These are phyloP conservation scores for Colinus virginianus DNA, from an alignment of 2,113 vertebrate genomes.

Conservation along the genomic window DNA sequence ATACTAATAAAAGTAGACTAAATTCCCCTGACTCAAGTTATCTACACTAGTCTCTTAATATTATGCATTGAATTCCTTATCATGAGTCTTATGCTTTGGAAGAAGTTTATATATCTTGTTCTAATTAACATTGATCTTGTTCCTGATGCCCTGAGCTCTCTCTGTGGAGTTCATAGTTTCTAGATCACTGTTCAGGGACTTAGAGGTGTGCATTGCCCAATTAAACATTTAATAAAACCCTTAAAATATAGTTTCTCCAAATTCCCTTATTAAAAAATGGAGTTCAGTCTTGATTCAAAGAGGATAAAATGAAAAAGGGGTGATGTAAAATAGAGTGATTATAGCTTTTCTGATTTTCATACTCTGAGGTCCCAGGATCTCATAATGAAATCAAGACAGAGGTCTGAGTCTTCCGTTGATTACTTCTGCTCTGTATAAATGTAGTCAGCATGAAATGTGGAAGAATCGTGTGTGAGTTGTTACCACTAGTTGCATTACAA, in stretches of 20 bases:
- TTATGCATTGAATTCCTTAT: slow-evolving; percentile 39
- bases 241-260: slow-evolving; percentile 24
- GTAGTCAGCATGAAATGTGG: background rate
- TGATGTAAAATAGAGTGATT: background rate
- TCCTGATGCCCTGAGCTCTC: slow-evolving; percentile 25
- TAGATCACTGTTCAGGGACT: background rate
- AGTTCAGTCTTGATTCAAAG: background rate
- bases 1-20: background rate
- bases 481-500: background rate
- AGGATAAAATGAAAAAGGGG: background rate
- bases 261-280: background rate
- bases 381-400: background rate
- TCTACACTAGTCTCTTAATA: slow-evolving; percentile 28
- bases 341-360: background rate
- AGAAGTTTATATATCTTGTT: slow-evolving; percentile 32
- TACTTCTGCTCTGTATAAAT: background rate
- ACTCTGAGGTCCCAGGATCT: background rate
- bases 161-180: background rate
- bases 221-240: slow-evolving; percentile 35
- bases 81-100: background rate
- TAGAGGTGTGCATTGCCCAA: background rate
- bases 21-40: background rate
- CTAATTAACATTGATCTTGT: slow-evolving; percentile 47
- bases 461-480: background rate
- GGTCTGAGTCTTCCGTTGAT: background rate